These are phyloP conservation scores for Sebastes aleutianus DNA, from an alignment of 2,797 vertebrate genomes.

Conservation along the genomic window DNA sequence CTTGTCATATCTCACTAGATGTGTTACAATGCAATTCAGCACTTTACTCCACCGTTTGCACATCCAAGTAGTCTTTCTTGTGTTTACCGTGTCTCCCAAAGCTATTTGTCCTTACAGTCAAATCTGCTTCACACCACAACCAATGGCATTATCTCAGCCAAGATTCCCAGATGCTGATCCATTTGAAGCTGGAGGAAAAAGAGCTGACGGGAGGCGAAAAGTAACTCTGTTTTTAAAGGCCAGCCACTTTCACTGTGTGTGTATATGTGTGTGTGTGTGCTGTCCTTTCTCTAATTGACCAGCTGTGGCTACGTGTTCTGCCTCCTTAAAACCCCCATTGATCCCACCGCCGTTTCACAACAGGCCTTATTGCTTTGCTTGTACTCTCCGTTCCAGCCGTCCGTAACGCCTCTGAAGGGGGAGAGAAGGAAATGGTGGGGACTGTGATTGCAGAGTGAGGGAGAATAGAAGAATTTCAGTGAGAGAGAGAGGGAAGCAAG, in stretches of 20 bases:
- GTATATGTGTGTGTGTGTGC: conserved; percentile 26
- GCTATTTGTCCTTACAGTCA: conserved; percentile 16
- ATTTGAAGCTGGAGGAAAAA: conserved; percentile 65
- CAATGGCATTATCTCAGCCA: conserved; percentile 46
- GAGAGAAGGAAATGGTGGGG: conserved; percentile 7
- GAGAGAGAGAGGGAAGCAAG: background rate
- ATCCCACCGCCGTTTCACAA: conserved; percentile 67
- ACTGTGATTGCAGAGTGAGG: conserved; percentile 20
- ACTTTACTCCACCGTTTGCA: conserved; percentile 1
- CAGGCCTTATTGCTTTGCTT: conserved; percentile 68
- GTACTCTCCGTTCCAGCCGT: conserved; percentile 49
- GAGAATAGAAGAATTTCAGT: background rate
- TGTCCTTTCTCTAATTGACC: conserved; percentile 80
- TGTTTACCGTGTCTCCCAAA: conserved; percentile 8
- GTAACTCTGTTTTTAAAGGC: conserved; percentile 71
- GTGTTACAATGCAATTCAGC: background rate
- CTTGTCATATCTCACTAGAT: background rate
- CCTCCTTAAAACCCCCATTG: conserved; percentile 74
- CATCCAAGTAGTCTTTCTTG: conserved; percentile 3
- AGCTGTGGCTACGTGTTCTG: conserved; percentile 72
- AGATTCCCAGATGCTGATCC: conserved; percentile 61
- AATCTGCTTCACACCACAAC: conserved; percentile 22
- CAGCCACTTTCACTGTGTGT: conserved; percentile 48
- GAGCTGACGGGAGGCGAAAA: conserved; percentile 69
- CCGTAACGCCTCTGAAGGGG: conserved; percentile 41